Evolutionary conservation across 2,888 invertebrate genomes (phyloP).

Genomic region (Nomada flava): DNA sequence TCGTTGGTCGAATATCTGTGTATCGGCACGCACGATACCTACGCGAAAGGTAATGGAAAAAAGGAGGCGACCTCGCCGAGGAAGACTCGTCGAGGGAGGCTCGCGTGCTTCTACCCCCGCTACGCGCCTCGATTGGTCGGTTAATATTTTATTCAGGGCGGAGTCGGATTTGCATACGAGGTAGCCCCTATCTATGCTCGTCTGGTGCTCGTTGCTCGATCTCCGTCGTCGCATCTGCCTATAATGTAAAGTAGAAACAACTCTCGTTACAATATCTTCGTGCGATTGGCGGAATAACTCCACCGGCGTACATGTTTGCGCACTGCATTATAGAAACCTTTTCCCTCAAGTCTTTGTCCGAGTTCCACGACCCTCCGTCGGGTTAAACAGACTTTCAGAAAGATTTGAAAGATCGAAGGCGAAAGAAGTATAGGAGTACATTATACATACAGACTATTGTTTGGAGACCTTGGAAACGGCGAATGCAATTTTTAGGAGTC

Average conservation of each 20-base stretch:
- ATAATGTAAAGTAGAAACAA: slow-evolving; percentile 13
- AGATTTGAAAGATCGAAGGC: not conserved
- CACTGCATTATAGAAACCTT: too few species aligned
- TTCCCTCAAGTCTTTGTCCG: not conserved
- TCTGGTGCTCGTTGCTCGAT: slow-evolving; percentile 26
- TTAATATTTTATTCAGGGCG: slow-evolving; percentile 81
- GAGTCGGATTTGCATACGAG: slow-evolving; percentile 80
- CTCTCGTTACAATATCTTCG: not conserved
- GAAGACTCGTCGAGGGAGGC: slow-evolving; percentile 43
- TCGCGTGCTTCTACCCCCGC: slow-evolving; percentile 69
- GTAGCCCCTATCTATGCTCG: slow-evolving; percentile 61
- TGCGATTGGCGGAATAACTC: too few species aligned
- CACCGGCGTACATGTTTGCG: too few species aligned
- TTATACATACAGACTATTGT: too few species aligned
- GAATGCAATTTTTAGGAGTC: slow-evolving; percentile 24
- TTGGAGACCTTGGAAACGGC: not conserved
- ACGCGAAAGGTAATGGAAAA: slow-evolving; percentile 52
- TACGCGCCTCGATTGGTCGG: slow-evolving; percentile 71
- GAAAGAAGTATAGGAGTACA: not conserved
- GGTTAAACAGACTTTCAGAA: too few species aligned
- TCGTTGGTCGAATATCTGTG: slow-evolving; percentile 38
- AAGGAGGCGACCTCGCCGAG: slow-evolving; percentile 37
- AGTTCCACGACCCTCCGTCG: not conserved
- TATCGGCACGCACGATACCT: slow-evolving; percentile 45
- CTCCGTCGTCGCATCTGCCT: slow-evolving; percentile 69